Evolutionary conservation across 2,888 invertebrate genomes (phyloP).

Genomic region (Drosophila picticornis): DNA sequence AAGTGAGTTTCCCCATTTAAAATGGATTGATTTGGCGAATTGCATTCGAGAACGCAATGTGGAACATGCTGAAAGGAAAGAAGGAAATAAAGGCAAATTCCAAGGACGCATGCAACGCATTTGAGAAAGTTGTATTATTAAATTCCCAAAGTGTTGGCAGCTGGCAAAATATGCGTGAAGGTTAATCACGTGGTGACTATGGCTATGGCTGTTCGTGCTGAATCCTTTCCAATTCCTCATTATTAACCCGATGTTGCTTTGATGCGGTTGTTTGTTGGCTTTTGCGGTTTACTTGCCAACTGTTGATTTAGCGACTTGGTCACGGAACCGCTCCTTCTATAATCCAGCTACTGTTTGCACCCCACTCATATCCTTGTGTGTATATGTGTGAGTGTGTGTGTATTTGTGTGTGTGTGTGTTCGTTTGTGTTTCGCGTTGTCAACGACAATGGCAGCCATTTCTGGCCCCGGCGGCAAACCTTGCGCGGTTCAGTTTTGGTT

Average conservation of each 20-base stretch:
- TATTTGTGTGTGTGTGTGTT: neutral
- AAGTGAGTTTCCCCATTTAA: too few species aligned
- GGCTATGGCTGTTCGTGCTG: constrained; percentile 11
- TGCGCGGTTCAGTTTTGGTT: constrained; percentile 60
- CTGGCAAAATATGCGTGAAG: constrained; percentile 3
- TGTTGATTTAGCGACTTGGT: constrained; percentile 72
- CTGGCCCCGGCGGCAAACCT: constrained; percentile 55
- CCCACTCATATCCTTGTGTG: constrained; percentile 2
- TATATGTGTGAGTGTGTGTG: constrained; percentile 2
- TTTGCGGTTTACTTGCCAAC: constrained; percentile 66
- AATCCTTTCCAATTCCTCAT: constrained; percentile 42
- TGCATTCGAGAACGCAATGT: neutral
- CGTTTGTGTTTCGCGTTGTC: constrained; percentile 50
- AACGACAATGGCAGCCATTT: constrained; percentile 66
- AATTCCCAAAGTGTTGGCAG: constrained; percentile 4
- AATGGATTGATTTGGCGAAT: neutral
- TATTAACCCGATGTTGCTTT: constrained; percentile 44
- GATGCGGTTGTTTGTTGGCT: constrained; percentile 39
- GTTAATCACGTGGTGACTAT: constrained; percentile 27
- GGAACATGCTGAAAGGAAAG: neutral
- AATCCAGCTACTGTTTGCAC: constrained; percentile 15
- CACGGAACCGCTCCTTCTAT: constrained; percentile 17
- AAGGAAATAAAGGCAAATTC: neutral
- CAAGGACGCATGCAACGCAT: neutral
- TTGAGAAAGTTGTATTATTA: neutral